Base-by-base conservation (phyloP, 2,888 invertebrate species). In the Desoria tigrina region DNA sequence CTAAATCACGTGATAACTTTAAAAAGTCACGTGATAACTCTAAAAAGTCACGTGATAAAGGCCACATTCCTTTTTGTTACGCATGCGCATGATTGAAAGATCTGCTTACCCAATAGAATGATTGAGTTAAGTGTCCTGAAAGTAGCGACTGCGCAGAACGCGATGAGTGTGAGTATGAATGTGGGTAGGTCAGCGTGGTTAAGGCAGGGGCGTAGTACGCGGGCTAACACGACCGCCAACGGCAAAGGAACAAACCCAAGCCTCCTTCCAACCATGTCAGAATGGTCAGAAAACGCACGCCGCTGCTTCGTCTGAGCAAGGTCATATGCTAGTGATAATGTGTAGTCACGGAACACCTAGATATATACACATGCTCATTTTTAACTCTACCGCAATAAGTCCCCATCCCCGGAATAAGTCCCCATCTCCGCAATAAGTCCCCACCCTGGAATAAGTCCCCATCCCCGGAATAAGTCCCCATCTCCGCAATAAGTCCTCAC, bases 171-270 rank as follows among this genome's bases (percentile, higher is more conserved):
- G 49, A 94, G 83, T 55, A 90, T 79, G 58, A 89, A 81, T 6
- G 90, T 88, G 1, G 89, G 86, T 23, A 87, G 81, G 80, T 87
- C 86, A 78, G 87, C 84, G 76, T 94, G 83, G 78, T 88, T 86
- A 55, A 96, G 85, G 0, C 93, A 90, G 76, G 91, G 90, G 14
- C 87, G 86, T 24, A 97, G 82, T 0, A 98, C 93, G 71, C 94
- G 87, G 1, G 93, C 88, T 76, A 97, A 88, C 18, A 99, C 91
- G 11, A 97, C 95, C 0, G 93, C 90, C 45, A 99, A 81, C 0
- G 99, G 99, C 76, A 99, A 84, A 0, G 99, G 97, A 78, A 98
- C 97, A 79, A 99, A 97, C 0, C 97, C 98, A 94, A 99, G 96
- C 64, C 98, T 84, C 6, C 98, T 84, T 0, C 97, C 96, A 4